phyloP scores from a whole-genome alignment of 2,888 invertebrate species.

The Stictocephala bisonia region DNA sequence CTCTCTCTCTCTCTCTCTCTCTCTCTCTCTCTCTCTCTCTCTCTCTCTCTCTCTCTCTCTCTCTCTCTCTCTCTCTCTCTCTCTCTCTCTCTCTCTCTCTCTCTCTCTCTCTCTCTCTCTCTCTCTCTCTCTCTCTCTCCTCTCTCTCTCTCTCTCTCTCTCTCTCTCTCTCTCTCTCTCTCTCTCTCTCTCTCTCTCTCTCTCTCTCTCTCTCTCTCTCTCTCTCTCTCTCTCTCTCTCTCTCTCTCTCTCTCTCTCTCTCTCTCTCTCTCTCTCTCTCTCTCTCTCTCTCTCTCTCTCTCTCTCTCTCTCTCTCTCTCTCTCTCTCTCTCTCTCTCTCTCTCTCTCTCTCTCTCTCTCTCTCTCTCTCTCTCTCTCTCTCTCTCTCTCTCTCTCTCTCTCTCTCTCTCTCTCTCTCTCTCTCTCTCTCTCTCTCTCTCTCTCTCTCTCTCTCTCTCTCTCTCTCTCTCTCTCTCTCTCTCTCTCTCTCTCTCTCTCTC shows the following conservation, averaged over 20 bases:
- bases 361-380: no score
- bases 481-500: no score
- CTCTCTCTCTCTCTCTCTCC: not conserved
- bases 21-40: conserved; percentile 13
- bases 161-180: not conserved
- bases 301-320: not conserved
- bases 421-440: no score
- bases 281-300: not conserved
- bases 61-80: not conserved
- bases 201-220: not conserved
- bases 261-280: not conserved
- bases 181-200: not conserved
- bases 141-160: not conserved
- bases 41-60: not conserved
- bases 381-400: no score
- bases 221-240: not conserved
- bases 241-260: not conserved
- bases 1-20: conserved; percentile 13
- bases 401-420: no score
- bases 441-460: no score
- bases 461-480: no score
- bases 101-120: not conserved
- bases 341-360: not conserved
- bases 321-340: not conserved
- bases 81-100: not conserved